Conservation (phyloP, 2,797 vertebrate species). For the Diplodus sargus region DNA sequence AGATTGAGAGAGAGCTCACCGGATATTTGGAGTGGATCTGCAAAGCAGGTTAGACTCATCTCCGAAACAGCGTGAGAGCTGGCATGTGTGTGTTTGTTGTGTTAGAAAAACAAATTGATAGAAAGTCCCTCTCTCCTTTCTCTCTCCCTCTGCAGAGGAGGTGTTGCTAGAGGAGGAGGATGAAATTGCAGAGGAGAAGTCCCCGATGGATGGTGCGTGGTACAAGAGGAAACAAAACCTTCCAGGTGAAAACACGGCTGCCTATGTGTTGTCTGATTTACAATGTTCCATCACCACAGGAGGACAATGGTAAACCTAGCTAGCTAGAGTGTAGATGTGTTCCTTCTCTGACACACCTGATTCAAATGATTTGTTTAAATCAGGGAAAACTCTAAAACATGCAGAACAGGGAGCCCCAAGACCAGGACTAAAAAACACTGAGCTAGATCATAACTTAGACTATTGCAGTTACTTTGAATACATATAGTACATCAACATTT, state of each 20-base stretch:
- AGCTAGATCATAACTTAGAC: too few relatives aligned
- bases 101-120: constrained; percentile 38
- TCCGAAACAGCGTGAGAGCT: constrained; percentile 18
- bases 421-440: too few relatives aligned
- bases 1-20: constrained; percentile 95
- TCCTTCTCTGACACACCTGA: too few relatives aligned
- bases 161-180: constrained; percentile 98
- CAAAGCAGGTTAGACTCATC: constrained; percentile 87
- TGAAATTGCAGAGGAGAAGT: constrained; percentile 96
- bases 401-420: too few relatives aligned
- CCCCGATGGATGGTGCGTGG: constrained; percentile 93
- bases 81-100: constrained; percentile 35
- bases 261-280: constrained; percentile 47
- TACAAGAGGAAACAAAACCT: constrained; percentile 84
- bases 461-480: background rate
- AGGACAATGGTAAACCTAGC: constrained; percentile 30
- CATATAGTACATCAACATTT: background rate
- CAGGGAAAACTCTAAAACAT: too few relatives aligned
- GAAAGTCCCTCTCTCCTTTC: constrained; percentile 29
- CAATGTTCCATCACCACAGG: constrained; percentile 20
- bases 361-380: too few relatives aligned
- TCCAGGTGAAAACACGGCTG: constrained; percentile 76
- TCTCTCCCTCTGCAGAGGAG: constrained; percentile 88
- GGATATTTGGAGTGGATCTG: constrained; percentile 99
- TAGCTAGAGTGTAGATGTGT: too few relatives aligned